Percentiles rank a stretch among this genome's conserved stretches.
phyloP scores from a whole-genome alignment of 2,888 invertebrate species.

The Euzophera pinguis region DNA sequence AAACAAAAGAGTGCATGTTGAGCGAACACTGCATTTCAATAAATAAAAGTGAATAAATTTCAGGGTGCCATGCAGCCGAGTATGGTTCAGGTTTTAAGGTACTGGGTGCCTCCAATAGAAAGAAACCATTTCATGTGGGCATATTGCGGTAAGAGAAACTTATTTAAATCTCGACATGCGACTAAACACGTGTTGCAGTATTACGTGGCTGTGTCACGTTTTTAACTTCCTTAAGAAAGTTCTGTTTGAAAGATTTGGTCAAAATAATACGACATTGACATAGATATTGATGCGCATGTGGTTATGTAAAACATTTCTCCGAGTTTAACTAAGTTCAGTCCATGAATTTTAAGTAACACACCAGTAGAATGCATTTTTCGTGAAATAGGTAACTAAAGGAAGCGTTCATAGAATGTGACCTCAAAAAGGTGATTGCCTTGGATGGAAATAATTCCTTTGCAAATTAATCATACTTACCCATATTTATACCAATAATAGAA shows the following conservation, averaged over 20 bases:
- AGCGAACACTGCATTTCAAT: too few species aligned
- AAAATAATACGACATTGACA: not conserved
- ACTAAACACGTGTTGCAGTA: not conserved
- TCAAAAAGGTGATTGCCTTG: too few species aligned
- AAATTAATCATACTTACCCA: too few species aligned
- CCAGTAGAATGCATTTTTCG: too few species aligned
- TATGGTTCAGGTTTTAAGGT: conserved; percentile 66
- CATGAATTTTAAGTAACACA: not conserved
- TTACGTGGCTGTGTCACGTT: conserved; percentile 8
- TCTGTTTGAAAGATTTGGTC: not conserved
- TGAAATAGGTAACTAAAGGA: too few species aligned
- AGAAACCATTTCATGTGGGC: conserved; percentile 73
- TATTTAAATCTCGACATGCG: not conserved
- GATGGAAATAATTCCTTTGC: too few species aligned
- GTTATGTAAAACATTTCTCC: not conserved
- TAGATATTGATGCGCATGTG: not conserved
- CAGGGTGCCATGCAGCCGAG: conserved; percentile 73
- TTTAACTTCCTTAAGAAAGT: conserved; percentile 3
- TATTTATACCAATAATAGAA: too few species aligned
- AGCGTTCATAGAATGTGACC: too few species aligned
- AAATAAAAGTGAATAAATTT: conserved; percentile 15
- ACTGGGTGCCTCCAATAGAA: conserved; percentile 72
- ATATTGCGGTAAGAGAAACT: conserved; percentile 57
- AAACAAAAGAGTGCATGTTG: too few species aligned
- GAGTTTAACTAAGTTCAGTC: not conserved